A percentile compares a stretch with the other conserved stretches of the same genome.
phyloP scores from a whole-genome alignment of 2,888 invertebrate genomes.

The Microplitis deprimator region DNA sequence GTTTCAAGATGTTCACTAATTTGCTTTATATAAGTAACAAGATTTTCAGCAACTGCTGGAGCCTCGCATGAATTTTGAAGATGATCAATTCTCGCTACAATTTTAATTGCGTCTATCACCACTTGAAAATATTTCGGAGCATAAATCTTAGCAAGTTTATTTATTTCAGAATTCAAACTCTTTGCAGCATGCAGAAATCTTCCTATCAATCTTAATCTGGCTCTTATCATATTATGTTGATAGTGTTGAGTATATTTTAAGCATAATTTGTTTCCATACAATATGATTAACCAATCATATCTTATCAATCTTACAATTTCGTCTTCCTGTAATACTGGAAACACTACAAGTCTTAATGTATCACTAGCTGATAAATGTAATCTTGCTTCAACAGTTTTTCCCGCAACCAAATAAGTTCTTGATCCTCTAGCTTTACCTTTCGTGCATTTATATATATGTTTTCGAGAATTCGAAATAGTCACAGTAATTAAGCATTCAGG shows the following conservation, averaged over 20 bases:
- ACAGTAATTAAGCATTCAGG: no score
- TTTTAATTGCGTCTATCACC: constrained; percentile 19
- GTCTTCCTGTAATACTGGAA: constrained; percentile 50
- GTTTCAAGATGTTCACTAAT: no score
- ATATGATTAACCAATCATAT: constrained; percentile 48
- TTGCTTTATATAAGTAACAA: no score
- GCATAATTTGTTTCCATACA: constrained; percentile 47
- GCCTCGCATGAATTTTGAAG: no score
- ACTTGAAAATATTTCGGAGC: constrained; percentile 19
- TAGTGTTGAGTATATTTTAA: constrained; percentile 40
- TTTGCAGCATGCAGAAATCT: constrained; percentile 32
- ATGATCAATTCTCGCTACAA: constrained; percentile 17
- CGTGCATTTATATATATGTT: no score
- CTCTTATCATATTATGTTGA: constrained; percentile 38
- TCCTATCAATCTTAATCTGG: constrained; percentile 36
- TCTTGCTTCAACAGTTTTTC: neutral
- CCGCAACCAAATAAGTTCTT: no score
- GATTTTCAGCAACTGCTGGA: no score
- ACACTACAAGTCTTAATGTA: constrained; percentile 20
- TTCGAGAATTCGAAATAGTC: no score
- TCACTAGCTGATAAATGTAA: neutral
- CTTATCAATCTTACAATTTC: constrained; percentile 42
- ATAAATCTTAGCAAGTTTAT: constrained; percentile 29
- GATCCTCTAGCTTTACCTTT: no score
- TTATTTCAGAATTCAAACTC: constrained; percentile 25